Base-by-base conservation (phyloP, 2,113 vertebrate species). In the Centropus unirufus region DNA sequence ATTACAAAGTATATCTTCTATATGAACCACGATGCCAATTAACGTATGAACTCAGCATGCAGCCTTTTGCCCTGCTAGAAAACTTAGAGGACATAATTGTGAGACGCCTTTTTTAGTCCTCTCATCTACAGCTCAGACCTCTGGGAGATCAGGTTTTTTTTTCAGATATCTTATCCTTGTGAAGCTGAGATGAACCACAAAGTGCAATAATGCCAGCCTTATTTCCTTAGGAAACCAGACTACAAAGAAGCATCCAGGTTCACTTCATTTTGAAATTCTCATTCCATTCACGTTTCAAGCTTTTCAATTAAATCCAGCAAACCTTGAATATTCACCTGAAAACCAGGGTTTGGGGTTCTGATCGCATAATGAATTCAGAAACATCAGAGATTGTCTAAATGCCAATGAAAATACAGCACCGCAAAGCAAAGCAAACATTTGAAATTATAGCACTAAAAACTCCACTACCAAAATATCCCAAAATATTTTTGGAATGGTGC, bases 381-480 rank as follows among this genome's bases (percentile, higher is more conserved):
- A 14, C 15, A 61, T 78, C 63, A 79, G 22, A 59, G 30, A 67
- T 72, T 77, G 12, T 22, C 57, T 72, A 69, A 81, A 79, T 9
- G 9, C 6, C 51, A 77, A 4, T 51, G 21, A 83, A 93, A 92
- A 90, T 20, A 40, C 30, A 87, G 29, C 47, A 63, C 39, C 18
- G 32, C 47, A 58, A 81, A 89, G 54, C 66, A 89, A 90, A 89
- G 19, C 9, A 92, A 90, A 51, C 34, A 67, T 67, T 70, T 83
- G 15, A 83, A 94, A 95, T 34, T 2, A 74, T 8, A 72, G 34
- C 57, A 61, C 63, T 85, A 88, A 94, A 88, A 83, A 11, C 15
- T 79, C 13, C 30, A 55, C 34, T 63, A 88, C 11, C 22, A 63
- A 91, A 95, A 79, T 32, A 82, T 36, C 27, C 40, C 51, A 83